Conservation (phyloP, 2,888 invertebrate species). For the Atethmia centrago region DNA sequence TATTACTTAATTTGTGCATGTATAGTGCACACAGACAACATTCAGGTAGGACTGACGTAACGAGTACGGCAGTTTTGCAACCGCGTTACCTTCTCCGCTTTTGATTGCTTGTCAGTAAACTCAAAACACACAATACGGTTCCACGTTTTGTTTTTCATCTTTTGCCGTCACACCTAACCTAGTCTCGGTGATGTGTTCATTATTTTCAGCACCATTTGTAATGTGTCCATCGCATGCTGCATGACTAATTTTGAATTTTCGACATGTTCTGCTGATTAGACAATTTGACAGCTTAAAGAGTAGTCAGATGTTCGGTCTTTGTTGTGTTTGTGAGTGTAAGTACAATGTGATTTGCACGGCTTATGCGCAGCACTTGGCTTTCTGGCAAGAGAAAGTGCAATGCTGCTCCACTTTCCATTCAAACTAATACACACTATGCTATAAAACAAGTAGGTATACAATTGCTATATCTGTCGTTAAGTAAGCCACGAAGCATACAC, state of each 20-base stretch:
- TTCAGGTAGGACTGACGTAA: constrained; percentile 45
- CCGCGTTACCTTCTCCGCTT: constrained; percentile 56
- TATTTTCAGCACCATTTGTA: constrained; percentile 63
- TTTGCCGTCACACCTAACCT: constrained; percentile 49
- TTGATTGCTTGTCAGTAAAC: constrained; percentile 68
- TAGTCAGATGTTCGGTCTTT: constrained; percentile 68
- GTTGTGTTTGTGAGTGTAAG: constrained; percentile 63
- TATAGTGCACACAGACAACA: constrained; percentile 44
- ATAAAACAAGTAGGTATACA: constrained; percentile 64
- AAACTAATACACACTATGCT: constrained; percentile 76
- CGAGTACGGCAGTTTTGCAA: constrained; percentile 62
- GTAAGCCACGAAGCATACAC: constrained; percentile 41
- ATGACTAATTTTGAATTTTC: constrained; percentile 69
- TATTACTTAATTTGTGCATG: constrained; percentile 60
- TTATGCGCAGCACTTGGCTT: constrained; percentile 79
- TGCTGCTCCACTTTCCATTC: constrained; percentile 85
- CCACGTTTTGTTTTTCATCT: constrained; percentile 61
- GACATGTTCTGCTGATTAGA: constrained; percentile 68
- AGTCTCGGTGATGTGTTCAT: constrained; percentile 52
- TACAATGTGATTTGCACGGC: constrained; percentile 81
- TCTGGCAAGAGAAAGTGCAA: constrained; percentile 86
- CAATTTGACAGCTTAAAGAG: constrained; percentile 69
- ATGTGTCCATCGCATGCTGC: constrained; percentile 52
- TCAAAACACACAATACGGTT: constrained; percentile 61
- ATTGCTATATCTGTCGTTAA: constrained; percentile 51